Base-by-base conservation (phyloP, 2,888 invertebrate species). In the Malthinus seriepunctatus region DNA sequence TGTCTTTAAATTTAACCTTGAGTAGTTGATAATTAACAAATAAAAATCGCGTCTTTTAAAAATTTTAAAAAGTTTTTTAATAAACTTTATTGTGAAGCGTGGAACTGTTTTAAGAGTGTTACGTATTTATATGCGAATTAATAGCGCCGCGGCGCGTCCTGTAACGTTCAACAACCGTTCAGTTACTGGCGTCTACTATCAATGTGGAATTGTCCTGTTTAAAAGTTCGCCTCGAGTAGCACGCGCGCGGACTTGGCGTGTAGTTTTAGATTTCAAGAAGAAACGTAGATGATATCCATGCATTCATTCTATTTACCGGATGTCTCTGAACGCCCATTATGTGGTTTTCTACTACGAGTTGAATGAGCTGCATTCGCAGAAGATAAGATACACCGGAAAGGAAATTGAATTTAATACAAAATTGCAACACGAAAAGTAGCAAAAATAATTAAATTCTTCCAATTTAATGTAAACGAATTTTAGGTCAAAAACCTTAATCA, bases 171-270 rank as follows among this genome's bases (percentile, higher is more conserved):
- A 59, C 35, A 53, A 54, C 54, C 54, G 54, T 42, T 23, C 39
- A 42, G 39, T 42, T 42, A 42, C 59, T 59, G 54, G 59, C 59
- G 59, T 59, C 59, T 59, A 44, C 59, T 59, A 59, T 59, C 59
- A 59, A 35, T 59, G 59, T 50, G 38, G 46, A 5, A 56, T 56
- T 59, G 59, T 59, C 54, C 53, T 59, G 54, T 32, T n/a, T 45
- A 35, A 39, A 57, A 54, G 50, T 45, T 49, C 50, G 53, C 59
- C 54, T 58, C 48, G 38, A 38, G 58, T 52, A 55, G 53, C 53
- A 50, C 59, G 54, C 59, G 56, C 54, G 49, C 58, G 52, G 39
- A 59, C 59, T 53, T 59, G 53, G 53, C 39, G 48, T 39, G 46
- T 48, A 39, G 38, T 46, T 51, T 53, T 38, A 56, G 47, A 32